Evolutionary conservation across 2,888 invertebrate genomes (phyloP).

Genomic region (Heliconius sara): DNA sequence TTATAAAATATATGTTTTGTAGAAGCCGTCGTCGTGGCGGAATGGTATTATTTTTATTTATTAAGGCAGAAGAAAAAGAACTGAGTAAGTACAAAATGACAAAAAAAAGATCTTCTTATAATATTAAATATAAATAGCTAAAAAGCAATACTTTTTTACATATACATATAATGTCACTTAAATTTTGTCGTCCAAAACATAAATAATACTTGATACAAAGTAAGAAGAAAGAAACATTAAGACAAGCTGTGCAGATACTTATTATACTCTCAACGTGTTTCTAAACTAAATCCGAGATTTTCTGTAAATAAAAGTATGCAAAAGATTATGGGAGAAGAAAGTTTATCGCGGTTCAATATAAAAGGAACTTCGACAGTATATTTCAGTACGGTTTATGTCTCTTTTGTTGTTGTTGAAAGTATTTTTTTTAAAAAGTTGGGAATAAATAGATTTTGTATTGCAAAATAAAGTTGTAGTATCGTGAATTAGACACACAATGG

Average conservation of each 20-base stretch:
- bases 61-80: too few relatives aligned
- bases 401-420: slow-evolving; percentile 25
- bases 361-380: slow-evolving; percentile 45
- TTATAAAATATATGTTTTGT: not conserved
- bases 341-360: slow-evolving; percentile 44
- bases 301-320: too few relatives aligned
- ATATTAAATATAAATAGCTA: too few relatives aligned
- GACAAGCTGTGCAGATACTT: slow-evolving; percentile 25
- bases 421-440: slow-evolving; percentile 33
- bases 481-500: too few relatives aligned
- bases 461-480: not conserved
- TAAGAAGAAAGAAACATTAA: slow-evolving; percentile 26
- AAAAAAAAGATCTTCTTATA: too few relatives aligned
- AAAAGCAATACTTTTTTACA: too few relatives aligned
- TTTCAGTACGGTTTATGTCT: slow-evolving; percentile 41
- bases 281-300: too few relatives aligned
- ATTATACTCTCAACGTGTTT: not conserved
- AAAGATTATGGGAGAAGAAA: slow-evolving; percentile 27
- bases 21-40: not conserved
- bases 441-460: slow-evolving; percentile 37
- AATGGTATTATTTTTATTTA: not conserved
- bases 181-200: not conserved
- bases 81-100: too few relatives aligned
- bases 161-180: not conserved
- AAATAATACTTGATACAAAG: slow-evolving; percentile 7